phyloP scores from a whole-genome alignment of 2,797 vertebrate species.

The Intellagama lesueurii region DNA sequence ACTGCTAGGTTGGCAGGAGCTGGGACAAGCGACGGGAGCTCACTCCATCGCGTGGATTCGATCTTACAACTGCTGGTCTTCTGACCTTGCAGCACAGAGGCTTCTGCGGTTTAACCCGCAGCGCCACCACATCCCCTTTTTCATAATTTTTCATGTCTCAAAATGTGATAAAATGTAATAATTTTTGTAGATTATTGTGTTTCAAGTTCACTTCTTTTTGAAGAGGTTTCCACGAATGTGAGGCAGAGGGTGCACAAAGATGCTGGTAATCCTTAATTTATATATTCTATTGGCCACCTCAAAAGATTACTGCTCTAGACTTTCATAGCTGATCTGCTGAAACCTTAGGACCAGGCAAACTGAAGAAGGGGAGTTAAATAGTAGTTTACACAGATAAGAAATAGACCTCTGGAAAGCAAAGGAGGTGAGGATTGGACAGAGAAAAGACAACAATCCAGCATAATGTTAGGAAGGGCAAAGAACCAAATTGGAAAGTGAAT shows the following conservation, averaged over 20 bases:
- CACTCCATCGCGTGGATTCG: too few species aligned
- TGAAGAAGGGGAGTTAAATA: background rate
- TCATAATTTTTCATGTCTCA: too few species aligned
- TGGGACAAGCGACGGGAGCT: too few species aligned
- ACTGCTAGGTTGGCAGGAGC: too few species aligned
- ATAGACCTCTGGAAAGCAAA: background rate
- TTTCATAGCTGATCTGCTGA: background rate
- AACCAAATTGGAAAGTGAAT: too few species aligned
- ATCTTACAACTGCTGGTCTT: too few species aligned
- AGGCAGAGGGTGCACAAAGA: background rate
- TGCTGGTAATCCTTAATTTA: background rate
- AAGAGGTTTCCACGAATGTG: background rate
- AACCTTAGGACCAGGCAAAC: background rate
- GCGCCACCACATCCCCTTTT: too few species aligned
- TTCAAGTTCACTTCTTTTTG: background rate
- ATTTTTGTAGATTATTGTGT: too few species aligned
- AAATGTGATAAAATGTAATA: too few species aligned
- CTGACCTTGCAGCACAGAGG: too few species aligned
- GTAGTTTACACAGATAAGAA: background rate
- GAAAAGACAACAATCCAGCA: background rate
- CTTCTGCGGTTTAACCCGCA: too few species aligned
- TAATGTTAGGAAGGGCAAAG: background rate
- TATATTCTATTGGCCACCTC: background rate
- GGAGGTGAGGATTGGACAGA: too few species aligned
- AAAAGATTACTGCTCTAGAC: background rate